A percentile compares a stretch with the other conserved stretches of the same genome.
phyloP scores from a whole-genome alignment of 2,113 vertebrate genomes.

The human region GRCh38 chr4:72353501-72354000 shows the following conservation, averaged over 20 bases:
- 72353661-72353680: slow-evolving; percentile 10
- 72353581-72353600: not conserved
- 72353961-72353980: not conserved
- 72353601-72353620: not conserved
- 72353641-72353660: not conserved
- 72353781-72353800: slow-evolving; percentile 64
- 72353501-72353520: not conserved
- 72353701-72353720: slow-evolving; percentile 67
- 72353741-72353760: slow-evolving; percentile 68
- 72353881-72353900: not conserved
- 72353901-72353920: not conserved
- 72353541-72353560: not conserved
- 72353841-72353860: not conserved
- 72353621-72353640: not conserved
- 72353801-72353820: not conserved
- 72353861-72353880: not conserved
- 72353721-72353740: slow-evolving; percentile 67
- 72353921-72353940: not conserved
- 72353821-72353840: not conserved
- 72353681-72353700: slow-evolving; percentile 34
- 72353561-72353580: fast-evolving
- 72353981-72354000: not conserved
- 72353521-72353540: not conserved
- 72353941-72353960: not conserved
- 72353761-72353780: slow-evolving; percentile 50